Conservation (phyloP, 2,888 invertebrate genomes). For the Drosophila testacea region DNA sequence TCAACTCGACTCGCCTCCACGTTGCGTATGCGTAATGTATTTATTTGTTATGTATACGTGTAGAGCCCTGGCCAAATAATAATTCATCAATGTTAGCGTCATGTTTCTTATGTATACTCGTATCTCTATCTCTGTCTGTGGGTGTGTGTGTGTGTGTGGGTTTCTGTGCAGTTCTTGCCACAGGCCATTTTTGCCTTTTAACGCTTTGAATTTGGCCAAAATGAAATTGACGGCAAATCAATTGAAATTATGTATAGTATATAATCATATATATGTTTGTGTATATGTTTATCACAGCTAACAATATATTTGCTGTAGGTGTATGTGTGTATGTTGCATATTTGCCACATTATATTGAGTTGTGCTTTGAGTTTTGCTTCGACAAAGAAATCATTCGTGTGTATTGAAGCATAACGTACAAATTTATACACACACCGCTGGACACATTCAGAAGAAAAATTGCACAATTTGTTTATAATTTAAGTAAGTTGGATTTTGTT, state of each 20-base stretch:
- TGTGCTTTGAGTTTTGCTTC: slow-evolving; percentile 41
- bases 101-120: slow-evolving; percentile 35
- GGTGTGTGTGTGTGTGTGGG: slow-evolving; percentile 8
- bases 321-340: slow-evolving; percentile 39
- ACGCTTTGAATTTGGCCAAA: slow-evolving; percentile 45
- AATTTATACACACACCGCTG: slow-evolving; percentile 24
- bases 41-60: slow-evolving; percentile 16
- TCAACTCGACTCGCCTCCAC: slow-evolving; percentile 45
- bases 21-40: slow-evolving; percentile 69
- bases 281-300: not conserved
- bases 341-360: slow-evolving; percentile 56
- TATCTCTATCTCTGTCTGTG: slow-evolving; percentile 22
- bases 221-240: slow-evolving; percentile 79
- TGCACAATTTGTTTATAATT: not conserved
- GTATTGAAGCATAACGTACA: slow-evolving; percentile 49
- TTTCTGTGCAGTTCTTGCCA: slow-evolving; percentile 30
- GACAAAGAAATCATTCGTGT: slow-evolving; percentile 68
- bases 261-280: slow-evolving; percentile 31
- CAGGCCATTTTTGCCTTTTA: slow-evolving; percentile 49
- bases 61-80: slow-evolving; percentile 47
- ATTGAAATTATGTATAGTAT: slow-evolving; percentile 65
- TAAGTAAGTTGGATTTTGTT: no score
- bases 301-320: slow-evolving; percentile 35
- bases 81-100: slow-evolving; percentile 75
- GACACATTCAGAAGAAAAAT: slow-evolving; percentile 9